A percentile compares a stretch with the other conserved stretches of the same genome.
Conservation (phyloP, 2,113 vertebrate genomes). For the Meriones unguiculatus region DNA sequence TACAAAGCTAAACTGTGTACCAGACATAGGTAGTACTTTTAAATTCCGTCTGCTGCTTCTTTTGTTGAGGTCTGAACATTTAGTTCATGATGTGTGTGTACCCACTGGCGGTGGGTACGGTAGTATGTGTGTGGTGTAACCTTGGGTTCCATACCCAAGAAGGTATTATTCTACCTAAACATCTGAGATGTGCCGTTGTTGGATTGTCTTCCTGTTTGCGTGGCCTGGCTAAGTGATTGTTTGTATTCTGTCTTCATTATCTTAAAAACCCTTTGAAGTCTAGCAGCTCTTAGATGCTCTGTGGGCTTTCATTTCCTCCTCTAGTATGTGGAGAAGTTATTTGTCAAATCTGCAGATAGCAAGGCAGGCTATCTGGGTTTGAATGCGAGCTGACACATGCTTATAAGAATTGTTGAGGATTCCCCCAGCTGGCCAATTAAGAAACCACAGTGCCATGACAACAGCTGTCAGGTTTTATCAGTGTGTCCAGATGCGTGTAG, state of each 20-base stretch:
- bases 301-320: not conserved
- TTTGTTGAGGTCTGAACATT: not conserved
- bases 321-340: not conserved
- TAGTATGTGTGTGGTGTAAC: not conserved
- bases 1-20: not conserved
- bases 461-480: not conserved
- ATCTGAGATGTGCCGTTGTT: not conserved
- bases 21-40: not conserved
- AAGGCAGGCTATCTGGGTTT: not conserved
- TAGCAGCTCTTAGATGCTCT: not conserved
- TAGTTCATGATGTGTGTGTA: not conserved
- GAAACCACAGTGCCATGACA: not conserved
- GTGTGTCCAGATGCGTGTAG: not conserved
- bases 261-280: not conserved
- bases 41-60: constrained; percentile 37
- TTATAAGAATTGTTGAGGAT: not conserved
- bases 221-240: not conserved
- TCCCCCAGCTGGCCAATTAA: not conserved
- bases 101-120: not conserved
- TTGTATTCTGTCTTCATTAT: not conserved
- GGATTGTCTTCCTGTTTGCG: not conserved
- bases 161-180: not conserved
- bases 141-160: not conserved
- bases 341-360: not conserved
- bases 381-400: not conserved